Base-by-base conservation (phyloP, 2,888 invertebrate genomes). In the Lissocephala sabroskyi region DNA sequence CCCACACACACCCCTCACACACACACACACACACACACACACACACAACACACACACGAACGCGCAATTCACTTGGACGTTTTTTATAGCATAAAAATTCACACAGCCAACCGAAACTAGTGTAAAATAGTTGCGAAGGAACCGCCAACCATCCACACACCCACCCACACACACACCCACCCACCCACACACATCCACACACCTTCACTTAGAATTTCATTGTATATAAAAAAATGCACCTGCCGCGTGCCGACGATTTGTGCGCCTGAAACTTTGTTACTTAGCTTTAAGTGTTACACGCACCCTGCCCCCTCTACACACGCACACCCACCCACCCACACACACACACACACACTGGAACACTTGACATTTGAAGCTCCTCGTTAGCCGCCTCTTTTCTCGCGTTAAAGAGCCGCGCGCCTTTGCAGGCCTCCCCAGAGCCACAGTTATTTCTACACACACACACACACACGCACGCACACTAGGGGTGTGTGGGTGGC, bases 231-330 rank as follows among this genome's bases (percentile, higher is more conserved):
- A 41, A 41, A 30, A 30, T 16, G 16, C 18, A 37, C 17, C 37
- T 37, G n/a, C n/a, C 13, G 37, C 37, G 10, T n/a, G 19, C 16
- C 10, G 18, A n/a, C n/a, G n/a, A n/a, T n/a, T n/a, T n/a, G n/a
- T n/a, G n/a, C n/a, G n/a, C 13, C n/a, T n/a, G 14, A 33, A 7
- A 39, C 55, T 66, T 71, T 70, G 68, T 70, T 70, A 70, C 54
- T 51, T 76, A 67, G 60, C 58, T 68, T 67, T 77, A 68, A 79
- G 77, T 79, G 62, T 77, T 70, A 67, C 79, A 76, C 68, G 68
- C 59, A 68, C 65, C 64, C 53, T 29, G 11, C 3, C 10, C 37
- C 37, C 19, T 13, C 19, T 9, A 3, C 10, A 5, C 30, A 30
- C 10, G 30, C 23, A 23, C 35, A 16, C 16, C 10, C 35, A 35